Base-by-base conservation (phyloP, 2,797 vertebrate species). In the Onychomys leucogaster region DNA sequence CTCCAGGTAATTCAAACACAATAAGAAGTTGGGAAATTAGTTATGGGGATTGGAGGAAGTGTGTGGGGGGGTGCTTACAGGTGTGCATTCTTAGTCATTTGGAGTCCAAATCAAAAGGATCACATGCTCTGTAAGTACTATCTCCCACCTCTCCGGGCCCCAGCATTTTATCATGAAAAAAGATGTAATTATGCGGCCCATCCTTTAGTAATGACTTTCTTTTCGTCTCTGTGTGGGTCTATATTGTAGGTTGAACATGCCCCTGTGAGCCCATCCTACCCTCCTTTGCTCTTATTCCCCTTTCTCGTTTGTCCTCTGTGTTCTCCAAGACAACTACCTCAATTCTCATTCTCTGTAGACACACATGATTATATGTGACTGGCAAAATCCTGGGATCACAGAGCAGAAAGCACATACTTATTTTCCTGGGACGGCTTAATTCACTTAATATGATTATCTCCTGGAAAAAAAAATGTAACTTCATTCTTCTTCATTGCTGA, bases 21-120 rank as follows among this genome's bases (percentile, higher is more conserved):
- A 98, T 97, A 98, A 98, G 99, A 99, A 99, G 98, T 98, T 97
- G 98, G 99, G 98, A 98, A 99, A 98, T 97, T 97, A 96, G 96
- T 98, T 97, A 96, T 98, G 97, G 97, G 91, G 97, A 96, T 98
- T 97, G 96, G 75, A 78, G 82, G 83, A 97, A 95, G 96, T 49
- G 49, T 10, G 96, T n/a, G n/a, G n/a, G 41, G 94, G 95, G 34
- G 52, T 81, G 97, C 49, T 98, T 97, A 97, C 96, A 96, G 89
- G 88, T 92, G 94, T 89, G 84, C 98, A 94, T 97, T 97, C 96
- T 96, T 93, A 85, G 69, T 67, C 91, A 93, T 4, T 94, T 98
- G 55, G 82, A 7, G 93, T 94, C 80, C 82, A 59, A 97, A 90
- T 95, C 73, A 89, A 82, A 92, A 29, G 76, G 80, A 78, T n/a